These are phyloP conservation scores for Petromus typicus DNA, from an alignment of 2,113 vertebrate species.

Conservation along the genomic window DNA sequence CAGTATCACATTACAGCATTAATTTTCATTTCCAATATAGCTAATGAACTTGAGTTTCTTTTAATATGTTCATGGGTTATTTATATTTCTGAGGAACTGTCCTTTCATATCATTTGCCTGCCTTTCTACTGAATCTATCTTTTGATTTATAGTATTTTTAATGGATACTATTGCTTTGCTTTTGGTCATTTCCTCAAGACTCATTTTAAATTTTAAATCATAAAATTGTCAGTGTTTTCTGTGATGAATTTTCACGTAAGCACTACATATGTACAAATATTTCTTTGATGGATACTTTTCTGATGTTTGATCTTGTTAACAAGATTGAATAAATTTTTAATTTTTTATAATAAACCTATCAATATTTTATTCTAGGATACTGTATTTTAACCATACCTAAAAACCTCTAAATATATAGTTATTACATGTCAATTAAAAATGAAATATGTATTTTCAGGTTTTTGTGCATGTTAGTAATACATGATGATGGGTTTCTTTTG, in stretches of 20 bases:
- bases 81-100: background rate
- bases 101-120: background rate
- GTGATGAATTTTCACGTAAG: background rate
- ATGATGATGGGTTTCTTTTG: background rate
- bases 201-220: background rate
- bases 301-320: background rate
- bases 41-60: background rate
- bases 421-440: background rate
- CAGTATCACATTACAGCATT: background rate
- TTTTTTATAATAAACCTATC: background rate
- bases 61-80: background rate
- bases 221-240: background rate
- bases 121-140: background rate
- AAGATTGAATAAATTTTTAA: background rate
- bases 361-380: background rate
- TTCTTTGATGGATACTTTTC: background rate
- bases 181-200: background rate
- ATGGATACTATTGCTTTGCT: background rate
- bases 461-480: background rate
- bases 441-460: background rate
- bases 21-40: constrained; percentile 6
- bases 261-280: background rate
- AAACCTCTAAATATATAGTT: background rate
- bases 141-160: background rate
- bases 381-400: background rate